Evolutionary conservation across 2,888 invertebrate species (phyloP).

Genomic region (Aquatica leii): DNA sequence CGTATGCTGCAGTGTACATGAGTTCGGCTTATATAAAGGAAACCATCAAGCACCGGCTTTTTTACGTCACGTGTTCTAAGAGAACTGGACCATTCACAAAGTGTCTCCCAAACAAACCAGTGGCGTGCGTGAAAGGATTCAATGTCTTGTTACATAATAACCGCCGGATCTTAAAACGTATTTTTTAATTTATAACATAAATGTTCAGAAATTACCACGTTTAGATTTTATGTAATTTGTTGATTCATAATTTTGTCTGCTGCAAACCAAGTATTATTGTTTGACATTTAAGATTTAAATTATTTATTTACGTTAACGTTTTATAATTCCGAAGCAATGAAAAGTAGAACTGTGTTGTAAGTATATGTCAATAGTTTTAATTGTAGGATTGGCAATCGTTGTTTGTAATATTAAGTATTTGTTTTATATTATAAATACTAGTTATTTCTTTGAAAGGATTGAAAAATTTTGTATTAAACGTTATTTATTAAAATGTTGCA

Average conservation of each 20-base stretch:
- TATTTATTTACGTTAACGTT: not conserved
- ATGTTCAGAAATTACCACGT: not conserved
- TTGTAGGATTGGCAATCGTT: not conserved
- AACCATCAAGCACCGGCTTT: conserved; percentile 29
- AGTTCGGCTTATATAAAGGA: conserved; percentile 35
- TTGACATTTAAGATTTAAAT: conserved; percentile 4
- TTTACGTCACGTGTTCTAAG: conserved; percentile 37
- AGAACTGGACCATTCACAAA: conserved; percentile 39
- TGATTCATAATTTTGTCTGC: not conserved
- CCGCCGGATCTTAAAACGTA: conserved; percentile 8
- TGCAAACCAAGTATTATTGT: no score
- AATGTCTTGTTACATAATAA: not conserved
- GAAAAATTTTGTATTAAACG: no score
- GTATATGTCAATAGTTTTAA: not conserved
- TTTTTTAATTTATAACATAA: no score
- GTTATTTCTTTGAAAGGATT: no score
- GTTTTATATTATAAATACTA: no score
- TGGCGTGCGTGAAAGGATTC: conserved; percentile 29
- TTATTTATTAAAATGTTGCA: no score
- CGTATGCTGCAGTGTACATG: conserved; percentile 23
- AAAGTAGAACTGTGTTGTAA: conserved; percentile 25
- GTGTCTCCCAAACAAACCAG: conserved; percentile 28
- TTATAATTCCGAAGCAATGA: conserved; percentile 7
- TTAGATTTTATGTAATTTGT: conserved; percentile 6
- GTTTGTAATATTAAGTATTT: not conserved